These are phyloP conservation scores for Solenopsis invicta DNA, from an alignment of 1,140 invertebrate genomes.

Conservation along the genomic window DNA sequence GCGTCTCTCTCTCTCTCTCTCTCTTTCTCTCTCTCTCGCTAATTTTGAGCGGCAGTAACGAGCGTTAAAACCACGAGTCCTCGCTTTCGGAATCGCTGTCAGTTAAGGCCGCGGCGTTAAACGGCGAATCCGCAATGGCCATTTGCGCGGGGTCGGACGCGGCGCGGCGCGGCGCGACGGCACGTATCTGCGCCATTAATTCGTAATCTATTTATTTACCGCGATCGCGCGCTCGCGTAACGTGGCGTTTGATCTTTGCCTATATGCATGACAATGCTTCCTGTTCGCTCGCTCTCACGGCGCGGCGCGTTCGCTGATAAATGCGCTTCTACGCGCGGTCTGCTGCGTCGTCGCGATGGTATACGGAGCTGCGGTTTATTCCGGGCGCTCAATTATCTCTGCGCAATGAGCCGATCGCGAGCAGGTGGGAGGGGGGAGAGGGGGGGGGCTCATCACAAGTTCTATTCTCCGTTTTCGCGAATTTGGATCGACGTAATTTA, in stretches of 20 bases:
- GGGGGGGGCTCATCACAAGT: slow-evolving; percentile 39
- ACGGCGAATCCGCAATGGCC: slow-evolving; percentile 24
- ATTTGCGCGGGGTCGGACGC: no score
- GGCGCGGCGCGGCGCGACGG: neutral
- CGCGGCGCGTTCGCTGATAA: neutral
- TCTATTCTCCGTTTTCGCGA: neutral
- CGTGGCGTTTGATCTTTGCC: slow-evolving; percentile 52
- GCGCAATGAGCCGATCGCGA: slow-evolving; percentile 78
- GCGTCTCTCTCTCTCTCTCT: no score
- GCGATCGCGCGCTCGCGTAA: slow-evolving; percentile 22
- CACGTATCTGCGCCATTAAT: slow-evolving; percentile 51
- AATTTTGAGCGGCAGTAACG: neutral
- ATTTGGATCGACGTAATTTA: neutral
- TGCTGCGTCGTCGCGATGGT: neutral
- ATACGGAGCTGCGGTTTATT: slow-evolving; percentile 75
- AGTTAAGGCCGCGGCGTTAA: slow-evolving; percentile 38
- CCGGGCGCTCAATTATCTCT: slow-evolving; percentile 80
- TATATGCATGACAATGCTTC: slow-evolving; percentile 30
- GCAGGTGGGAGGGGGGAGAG: no score
- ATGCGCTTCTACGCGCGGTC: slow-evolving; percentile 45
- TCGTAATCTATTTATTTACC: slow-evolving; percentile 67
- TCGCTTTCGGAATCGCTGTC: neutral
- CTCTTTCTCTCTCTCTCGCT: neutral
- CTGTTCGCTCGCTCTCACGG: neutral
- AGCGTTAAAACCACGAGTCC: neutral